phyloP scores from a whole-genome alignment of 2,888 invertebrate genomes.

The Tachina lurida region DNA sequence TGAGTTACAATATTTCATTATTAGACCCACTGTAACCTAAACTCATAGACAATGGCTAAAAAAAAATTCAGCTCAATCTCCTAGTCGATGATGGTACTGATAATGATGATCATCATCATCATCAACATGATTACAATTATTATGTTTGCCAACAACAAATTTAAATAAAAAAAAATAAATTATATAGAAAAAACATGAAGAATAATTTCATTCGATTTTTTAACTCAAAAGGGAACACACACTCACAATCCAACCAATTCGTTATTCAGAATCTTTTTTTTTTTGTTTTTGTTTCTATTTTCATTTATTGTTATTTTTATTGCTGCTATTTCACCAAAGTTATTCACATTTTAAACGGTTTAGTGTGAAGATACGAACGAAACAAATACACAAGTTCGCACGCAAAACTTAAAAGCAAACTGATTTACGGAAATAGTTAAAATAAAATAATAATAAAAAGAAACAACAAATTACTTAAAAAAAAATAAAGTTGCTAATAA shows the following conservation, averaged over 20 bases:
- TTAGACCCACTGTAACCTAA: conserved; percentile 38
- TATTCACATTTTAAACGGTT: conserved; percentile 69
- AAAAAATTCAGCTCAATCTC: conserved; percentile 55
- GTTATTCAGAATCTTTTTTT: conserved; percentile 63
- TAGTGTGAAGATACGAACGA: conserved; percentile 58
- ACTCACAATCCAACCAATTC: conserved; percentile 27
- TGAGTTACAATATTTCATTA: neutral
- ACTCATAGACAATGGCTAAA: conserved; percentile 44
- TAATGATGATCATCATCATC: conserved; percentile 24
- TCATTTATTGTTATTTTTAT: conserved; percentile 23
- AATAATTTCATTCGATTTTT: conserved; percentile 69
- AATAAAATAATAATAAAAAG: conserved; percentile 2
- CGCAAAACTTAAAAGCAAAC: conserved; percentile 42
- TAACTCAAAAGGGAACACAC: conserved; percentile 70
- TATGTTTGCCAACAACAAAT: conserved; percentile 32
- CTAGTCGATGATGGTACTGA: conserved; percentile 46
- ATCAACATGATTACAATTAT: conserved; percentile 29
- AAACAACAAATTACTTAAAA: neutral
- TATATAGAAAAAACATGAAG: conserved; percentile 60
- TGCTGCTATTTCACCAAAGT: conserved; percentile 54
- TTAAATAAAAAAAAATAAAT: conserved; percentile 45
- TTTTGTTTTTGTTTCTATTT: conserved; percentile 45
- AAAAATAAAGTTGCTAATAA: neutral
- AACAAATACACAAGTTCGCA: conserved; percentile 63
- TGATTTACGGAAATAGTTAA: conserved; percentile 17